Percentiles rank a stretch among this genome's conserved stretches.
phyloP scores from a whole-genome alignment of 2,888 invertebrate species.

The Agonopterix arenella region DNA sequence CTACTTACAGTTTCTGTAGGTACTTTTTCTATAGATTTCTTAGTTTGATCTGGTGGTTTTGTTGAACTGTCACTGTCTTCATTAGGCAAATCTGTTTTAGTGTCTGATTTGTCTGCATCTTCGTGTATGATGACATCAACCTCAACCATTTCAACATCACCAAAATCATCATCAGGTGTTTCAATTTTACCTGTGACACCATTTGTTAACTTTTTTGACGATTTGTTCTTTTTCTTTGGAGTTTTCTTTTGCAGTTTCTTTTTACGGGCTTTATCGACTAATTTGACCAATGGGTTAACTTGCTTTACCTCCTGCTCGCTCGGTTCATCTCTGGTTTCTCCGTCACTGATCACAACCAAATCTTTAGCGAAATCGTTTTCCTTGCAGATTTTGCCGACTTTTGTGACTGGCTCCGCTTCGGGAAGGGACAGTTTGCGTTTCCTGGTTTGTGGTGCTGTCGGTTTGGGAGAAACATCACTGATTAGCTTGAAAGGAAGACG shows the following conservation, averaged over 20 bases:
- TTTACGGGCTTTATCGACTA: constrained; percentile 59
- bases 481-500: constrained; percentile 78
- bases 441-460: constrained; percentile 41
- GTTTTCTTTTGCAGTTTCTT: constrained; percentile 53
- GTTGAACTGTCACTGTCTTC: constrained; percentile 2
- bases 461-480: constrained; percentile 53
- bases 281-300: constrained; percentile 57
- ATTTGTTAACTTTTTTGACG: constrained; percentile 17
- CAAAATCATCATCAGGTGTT: constrained; percentile 12
- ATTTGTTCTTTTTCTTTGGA: constrained; percentile 37
- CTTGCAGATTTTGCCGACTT: constrained; percentile 58
- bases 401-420: constrained; percentile 43
- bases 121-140: constrained; percentile 26
- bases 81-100: neutral
- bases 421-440: constrained; percentile 64
- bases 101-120: constrained; percentile 10
- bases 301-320: constrained; percentile 27
- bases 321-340: constrained; percentile 42
- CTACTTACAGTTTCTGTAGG: constrained; percentile 5
- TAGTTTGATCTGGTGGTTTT: constrained; percentile 1
- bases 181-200: constrained; percentile 14
- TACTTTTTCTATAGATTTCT: constrained; percentile 1
- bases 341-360: constrained; percentile 56
- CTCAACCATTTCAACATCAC: constrained; percentile 37
- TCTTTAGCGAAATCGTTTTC: constrained; percentile 48